phyloP scores from a whole-genome alignment of 2,113 vertebrate genomes.

The Ornithorhynchus anatinus region DNA sequence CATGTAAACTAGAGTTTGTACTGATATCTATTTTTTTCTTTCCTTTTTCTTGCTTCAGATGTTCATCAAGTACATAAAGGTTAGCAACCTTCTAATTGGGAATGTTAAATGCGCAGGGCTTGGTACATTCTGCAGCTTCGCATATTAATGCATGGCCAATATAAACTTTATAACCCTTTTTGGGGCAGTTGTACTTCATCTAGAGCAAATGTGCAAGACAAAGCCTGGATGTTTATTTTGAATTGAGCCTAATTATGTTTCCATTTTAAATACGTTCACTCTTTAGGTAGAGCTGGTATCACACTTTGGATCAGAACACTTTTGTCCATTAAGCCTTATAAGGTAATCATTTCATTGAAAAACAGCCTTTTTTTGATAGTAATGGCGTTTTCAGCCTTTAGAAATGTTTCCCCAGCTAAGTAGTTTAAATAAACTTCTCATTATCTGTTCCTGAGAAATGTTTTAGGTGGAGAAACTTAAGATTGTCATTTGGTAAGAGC shows the following conservation, averaged over 20 bases:
- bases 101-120: conserved; percentile 67
- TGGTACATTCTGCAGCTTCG: conserved; percentile 56
- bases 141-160: conserved; percentile 75
- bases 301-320: conserved; percentile 97
- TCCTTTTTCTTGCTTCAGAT: conserved; percentile 94
- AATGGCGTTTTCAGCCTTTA: background rate
- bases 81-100: conserved; percentile 88
- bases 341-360: conserved; percentile 76
- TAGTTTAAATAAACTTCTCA: no score
- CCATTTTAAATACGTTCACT: conserved; percentile 45
- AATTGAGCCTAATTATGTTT: conserved; percentile 5
- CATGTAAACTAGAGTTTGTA: conserved; percentile 82
- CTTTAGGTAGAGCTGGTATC: conserved; percentile 93
- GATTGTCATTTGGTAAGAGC: no score
- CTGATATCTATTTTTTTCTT: conserved; percentile 82
- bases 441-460: no score
- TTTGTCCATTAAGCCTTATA: conserved; percentile 97
- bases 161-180: conserved; percentile 43
- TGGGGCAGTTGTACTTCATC: conserved; percentile 38
- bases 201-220: conserved; percentile 32
- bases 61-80: conserved; percentile 99
- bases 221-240: background rate
- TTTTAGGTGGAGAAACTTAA: no score
- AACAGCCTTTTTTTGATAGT: background rate
- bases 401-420: background rate